Evolutionary conservation across 2,113 vertebrate genomes (phyloP).

Genomic region (Amphiprion percula): DNA sequence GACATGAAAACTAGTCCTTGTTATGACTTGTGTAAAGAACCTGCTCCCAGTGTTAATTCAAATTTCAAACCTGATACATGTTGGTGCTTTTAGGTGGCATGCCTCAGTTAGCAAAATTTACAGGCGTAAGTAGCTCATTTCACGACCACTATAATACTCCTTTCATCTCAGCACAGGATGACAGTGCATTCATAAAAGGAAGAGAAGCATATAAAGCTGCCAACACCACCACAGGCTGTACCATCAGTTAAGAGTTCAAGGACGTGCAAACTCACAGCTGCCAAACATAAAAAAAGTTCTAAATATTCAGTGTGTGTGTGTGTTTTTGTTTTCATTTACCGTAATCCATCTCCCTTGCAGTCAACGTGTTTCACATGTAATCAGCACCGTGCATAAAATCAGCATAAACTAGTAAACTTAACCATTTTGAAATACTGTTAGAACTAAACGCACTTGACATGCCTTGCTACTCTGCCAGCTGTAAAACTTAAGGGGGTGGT

Average conservation of each 20-base stretch:
- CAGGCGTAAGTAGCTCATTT: background rate
- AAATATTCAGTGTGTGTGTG: too few relatives aligned
- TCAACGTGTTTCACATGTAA: background rate
- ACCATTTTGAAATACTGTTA: background rate
- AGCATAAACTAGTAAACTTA: background rate
- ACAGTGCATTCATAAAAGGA: background rate
- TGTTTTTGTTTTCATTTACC: background rate
- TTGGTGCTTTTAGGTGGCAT: background rate
- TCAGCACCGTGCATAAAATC: background rate
- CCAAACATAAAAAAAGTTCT: background rate
- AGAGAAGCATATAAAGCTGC: background rate
- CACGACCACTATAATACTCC: background rate
- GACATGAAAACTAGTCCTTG: background rate
- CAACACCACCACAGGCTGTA: background rate
- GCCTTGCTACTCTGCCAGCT: conserved; percentile 31
- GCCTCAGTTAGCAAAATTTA: background rate
- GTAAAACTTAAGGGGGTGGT: conserved; percentile 37
- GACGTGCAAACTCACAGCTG: background rate
- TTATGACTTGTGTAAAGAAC: background rate
- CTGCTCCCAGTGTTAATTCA: background rate
- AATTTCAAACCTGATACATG: background rate
- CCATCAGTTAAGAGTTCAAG: background rate
- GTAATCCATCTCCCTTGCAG: background rate
- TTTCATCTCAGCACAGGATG: background rate
- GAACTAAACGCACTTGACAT: conserved; percentile 20